Evolutionary conservation across 2,797 vertebrate genomes (phyloP), one percentile per base, ranked within the genome.

Genomic region (Centroberyx gerrardi): DNA sequence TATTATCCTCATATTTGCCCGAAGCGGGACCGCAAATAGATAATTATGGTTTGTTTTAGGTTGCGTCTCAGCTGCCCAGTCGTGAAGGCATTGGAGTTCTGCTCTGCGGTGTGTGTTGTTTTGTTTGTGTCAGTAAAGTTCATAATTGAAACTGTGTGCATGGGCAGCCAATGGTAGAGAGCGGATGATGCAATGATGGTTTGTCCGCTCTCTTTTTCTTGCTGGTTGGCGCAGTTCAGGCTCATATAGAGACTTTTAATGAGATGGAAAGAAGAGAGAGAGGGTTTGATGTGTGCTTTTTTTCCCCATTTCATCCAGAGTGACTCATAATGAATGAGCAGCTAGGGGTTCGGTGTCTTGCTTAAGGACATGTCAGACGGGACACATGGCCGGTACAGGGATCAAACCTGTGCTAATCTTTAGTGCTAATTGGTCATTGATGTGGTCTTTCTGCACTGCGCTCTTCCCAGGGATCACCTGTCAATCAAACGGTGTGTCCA

Each of bases 21-120:
- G 1, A 67, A 81, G 81, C 76, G 15, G 68, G 9, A 85, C 83
- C 83, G 65, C 85, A 87, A 86, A 90, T 83, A 86, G 73, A 82
- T 86, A 52, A 87, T 87, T 87, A 86, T 77, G 75, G 84, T 84
- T 76, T 85, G 74, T 87, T 84, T 84, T 78, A 77, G 74, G 77
- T 81, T 83, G 88, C 72, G 74, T 87, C 78, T 63, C 67, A 27
- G 36, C 14, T 86, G 79, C 80, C 81, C 74, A 68, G 76, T 82
- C 72, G 60, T 87, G 82, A 71, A 85, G 81, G 74, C 83, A 82
- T 79, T 66, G 78, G 78, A 82, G 81, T 72, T 74, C 80, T 67
- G 54, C 22, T 72, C 75, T 79, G 81, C 2, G 77, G 71, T 68
- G 58, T 78, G 78, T 75, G 48, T 22, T 52, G 46, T 48, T 64